Percentiles rank a stretch among this genome's conserved stretches.
Conservation (phyloP, 1,140 invertebrate species). For the Notospermus geniculatus region DNA sequence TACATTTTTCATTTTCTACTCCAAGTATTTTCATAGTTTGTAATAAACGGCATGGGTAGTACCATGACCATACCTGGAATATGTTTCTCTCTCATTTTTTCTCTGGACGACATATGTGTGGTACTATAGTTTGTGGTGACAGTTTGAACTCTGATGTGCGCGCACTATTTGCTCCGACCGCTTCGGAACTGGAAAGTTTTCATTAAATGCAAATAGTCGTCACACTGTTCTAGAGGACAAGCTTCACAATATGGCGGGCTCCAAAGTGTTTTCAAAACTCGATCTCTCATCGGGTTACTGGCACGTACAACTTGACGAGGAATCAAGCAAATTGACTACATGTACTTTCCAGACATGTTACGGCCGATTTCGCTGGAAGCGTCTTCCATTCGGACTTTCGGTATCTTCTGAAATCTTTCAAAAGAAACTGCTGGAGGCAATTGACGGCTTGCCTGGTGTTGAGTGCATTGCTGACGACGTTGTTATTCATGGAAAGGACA, state of each 20-base stretch:
- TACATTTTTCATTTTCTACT: too few species aligned
- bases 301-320: conserved; percentile 38
- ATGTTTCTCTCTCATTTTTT: too few species aligned
- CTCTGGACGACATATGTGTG: too few species aligned
- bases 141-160: too few species aligned
- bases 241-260: conserved; percentile 20
- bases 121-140: too few species aligned
- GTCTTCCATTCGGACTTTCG: conserved; percentile 24
- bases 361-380: conserved; percentile 23
- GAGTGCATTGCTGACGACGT: too few species aligned
- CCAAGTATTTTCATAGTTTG: too few species aligned
- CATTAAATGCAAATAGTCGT: too few species aligned
- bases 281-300: conserved; percentile 43
- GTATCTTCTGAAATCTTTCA: conserved; percentile 42
- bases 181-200: too few species aligned
- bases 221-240: conserved; percentile 21
- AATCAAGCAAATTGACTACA: conserved; percentile 30
- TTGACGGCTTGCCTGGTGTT: conserved; percentile 42
- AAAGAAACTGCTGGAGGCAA: conserved; percentile 30
- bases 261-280: conserved; percentile 18
- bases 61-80: too few species aligned
- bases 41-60: too few species aligned
- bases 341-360: conserved; percentile 37
- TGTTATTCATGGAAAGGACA: conserved; percentile 37
- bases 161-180: too few species aligned